Evolutionary conservation across 1,140 invertebrate species (phyloP).

Genomic region (Panulirus ornatus): DNA sequence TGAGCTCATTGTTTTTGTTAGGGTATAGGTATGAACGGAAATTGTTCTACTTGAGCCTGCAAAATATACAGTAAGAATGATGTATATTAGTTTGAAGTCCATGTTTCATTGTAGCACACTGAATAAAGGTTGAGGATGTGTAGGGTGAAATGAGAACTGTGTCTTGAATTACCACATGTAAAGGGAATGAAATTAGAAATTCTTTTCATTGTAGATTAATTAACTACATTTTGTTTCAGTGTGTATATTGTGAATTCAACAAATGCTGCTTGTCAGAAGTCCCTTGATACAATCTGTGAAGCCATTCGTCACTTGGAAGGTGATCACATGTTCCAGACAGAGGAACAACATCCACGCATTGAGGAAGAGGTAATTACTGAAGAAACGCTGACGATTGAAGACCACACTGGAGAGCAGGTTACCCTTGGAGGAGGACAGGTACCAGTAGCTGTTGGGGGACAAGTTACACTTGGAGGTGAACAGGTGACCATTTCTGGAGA

Average conservation of each 20-base stretch:
- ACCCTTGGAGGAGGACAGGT: slow-evolving; percentile 49
- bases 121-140: no score
- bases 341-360: slow-evolving; percentile 72
- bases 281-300: slow-evolving; percentile 97
- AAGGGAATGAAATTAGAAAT: no score
- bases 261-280: slow-evolving; percentile 83
- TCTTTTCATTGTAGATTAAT: no score
- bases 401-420: slow-evolving; percentile 53
- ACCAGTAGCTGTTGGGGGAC: slow-evolving; percentile 19
- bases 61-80: no score
- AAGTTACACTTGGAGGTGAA: slow-evolving; percentile 24
- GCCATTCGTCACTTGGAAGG: slow-evolving; percentile 97
- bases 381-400: slow-evolving; percentile 74
- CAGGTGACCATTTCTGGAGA: slow-evolving; percentile 46
- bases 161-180: no score
- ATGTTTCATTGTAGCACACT: no score
- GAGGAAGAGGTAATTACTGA: slow-evolving; percentile 75
- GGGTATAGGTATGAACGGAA: no score
- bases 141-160: no score
- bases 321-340: slow-evolving; percentile 87
- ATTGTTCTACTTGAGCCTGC: no score
- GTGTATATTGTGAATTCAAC: slow-evolving; percentile 83
- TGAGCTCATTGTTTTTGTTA: no score
- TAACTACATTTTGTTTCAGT: slow-evolving; percentile 77
- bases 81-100: no score